These are phyloP conservation scores for Pogonus chalceus DNA, from an alignment of 1,140 invertebrate genomes.

Conservation along the genomic window DNA sequence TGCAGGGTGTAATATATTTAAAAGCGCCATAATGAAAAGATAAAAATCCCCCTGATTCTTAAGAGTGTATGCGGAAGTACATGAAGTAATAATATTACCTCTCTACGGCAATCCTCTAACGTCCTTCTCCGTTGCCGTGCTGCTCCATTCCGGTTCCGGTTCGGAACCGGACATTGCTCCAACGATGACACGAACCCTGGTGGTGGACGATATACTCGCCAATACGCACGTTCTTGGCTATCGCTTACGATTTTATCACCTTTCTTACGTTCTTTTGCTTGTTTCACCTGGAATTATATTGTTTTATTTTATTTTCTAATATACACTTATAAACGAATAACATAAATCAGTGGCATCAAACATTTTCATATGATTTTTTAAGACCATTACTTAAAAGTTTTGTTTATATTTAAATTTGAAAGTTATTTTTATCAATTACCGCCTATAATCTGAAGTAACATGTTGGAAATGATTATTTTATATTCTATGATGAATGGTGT, in stretches of 20 bases:
- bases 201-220: constrained; percentile 88
- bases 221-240: constrained; percentile 93
- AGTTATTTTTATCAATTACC: too few relatives aligned
- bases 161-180: constrained; percentile 74
- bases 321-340: constrained; percentile 1
- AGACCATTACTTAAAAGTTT: too few relatives aligned
- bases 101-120: constrained; percentile 63
- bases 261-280: constrained; percentile 89
- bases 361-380: too few relatives aligned
- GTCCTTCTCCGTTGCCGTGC: constrained; percentile 55
- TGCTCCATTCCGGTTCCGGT: constrained; percentile 52
- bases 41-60: constrained; percentile 8
- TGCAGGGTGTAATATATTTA: too few relatives aligned
- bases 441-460: too few relatives aligned
- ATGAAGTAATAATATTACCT: constrained; percentile 57
- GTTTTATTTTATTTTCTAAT: not conserved
- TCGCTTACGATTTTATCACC: constrained; percentile 91
- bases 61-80: not conserved
- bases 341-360: not conserved
- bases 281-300: constrained; percentile 49
- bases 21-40: too few relatives aligned
- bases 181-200: constrained; percentile 74
- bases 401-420: too few relatives aligned
- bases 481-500: too few relatives aligned
- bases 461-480: too few relatives aligned